Percentiles rank a stretch among this genome's conserved stretches.
Conservation (phyloP, 2,797 vertebrate genomes). For the Muscicapa comitata region DNA sequence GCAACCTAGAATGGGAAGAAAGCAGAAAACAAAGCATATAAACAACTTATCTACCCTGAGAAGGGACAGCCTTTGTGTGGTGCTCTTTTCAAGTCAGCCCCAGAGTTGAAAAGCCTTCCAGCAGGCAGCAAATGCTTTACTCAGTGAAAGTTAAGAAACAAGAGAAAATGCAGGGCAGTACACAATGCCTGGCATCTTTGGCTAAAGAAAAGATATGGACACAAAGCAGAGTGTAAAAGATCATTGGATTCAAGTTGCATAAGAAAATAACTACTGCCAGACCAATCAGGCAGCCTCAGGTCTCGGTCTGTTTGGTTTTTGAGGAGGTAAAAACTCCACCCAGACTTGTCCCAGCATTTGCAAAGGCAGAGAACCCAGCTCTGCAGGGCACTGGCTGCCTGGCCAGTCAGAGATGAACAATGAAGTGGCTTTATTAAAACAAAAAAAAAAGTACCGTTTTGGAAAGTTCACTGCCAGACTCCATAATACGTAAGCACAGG, state of each 20-base stretch:
- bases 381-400: background rate
- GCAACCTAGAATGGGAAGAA: conserved; percentile 84
- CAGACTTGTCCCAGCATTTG: background rate
- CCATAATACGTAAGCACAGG: conserved; percentile 96
- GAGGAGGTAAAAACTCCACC: background rate
- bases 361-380: background rate
- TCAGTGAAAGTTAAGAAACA: background rate
- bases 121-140: background rate
- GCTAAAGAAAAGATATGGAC: background rate
- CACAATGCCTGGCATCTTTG: background rate
- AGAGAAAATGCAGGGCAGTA: background rate
- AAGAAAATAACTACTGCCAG: background rate
- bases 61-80: background rate
- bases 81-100: background rate
- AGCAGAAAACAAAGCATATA: background rate
- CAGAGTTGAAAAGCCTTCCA: background rate
- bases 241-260: background rate
- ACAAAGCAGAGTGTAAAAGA: background rate
- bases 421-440: background rate
- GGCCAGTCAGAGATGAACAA: background rate
- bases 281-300: background rate
- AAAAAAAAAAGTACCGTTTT: conserved; percentile 84
- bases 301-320: background rate
- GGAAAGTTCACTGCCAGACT: conserved; percentile 97
- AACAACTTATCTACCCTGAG: background rate